Base-by-base conservation (phyloP, 30 jellyfish, hydroid and myxozoan genomes). In the Catostylus mosaicus region DNA sequence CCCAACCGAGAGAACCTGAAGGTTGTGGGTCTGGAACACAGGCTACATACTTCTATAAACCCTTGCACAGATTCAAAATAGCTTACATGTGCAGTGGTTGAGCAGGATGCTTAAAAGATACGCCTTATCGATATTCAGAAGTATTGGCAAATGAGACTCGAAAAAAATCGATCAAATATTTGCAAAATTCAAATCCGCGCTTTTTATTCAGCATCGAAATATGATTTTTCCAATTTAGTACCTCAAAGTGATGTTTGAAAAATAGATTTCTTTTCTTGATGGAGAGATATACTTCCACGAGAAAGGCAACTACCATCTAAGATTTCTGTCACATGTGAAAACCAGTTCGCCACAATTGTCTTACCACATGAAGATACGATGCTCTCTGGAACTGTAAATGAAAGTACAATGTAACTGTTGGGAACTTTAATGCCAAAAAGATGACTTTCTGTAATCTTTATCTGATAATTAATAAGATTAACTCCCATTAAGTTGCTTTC, bases 311-410 rank as follows among this genome's bases (percentile, higher is more conserved):
- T 40, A 40, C 54, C 7, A 40, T 16, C 20, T 48, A 48, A 3
- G 24, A 6, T 48, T 16, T 37, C 38, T 1, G 8, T 59, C 37
- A 59, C 19, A 37, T 37, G 20, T 1, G 71, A 59, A 27, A 1
- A 59, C 71, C 71, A 59, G 2, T 59, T 22, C 38, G 26, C 20
- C 1, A 59, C 71, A 59, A 59, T 3, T 1, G 4, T 18, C 38
- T 59, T 20, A 26, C 71, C 71, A 23, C 19, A 23, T 23, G 26
- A 23, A n/a, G 71, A 10, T 27, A 59, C 23, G 24, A 65, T 26
- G 20, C 59, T 4, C 36, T 74, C 74, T 74, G 85, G 85, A 12
- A 51, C 75, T 16, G 85, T 48, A 19, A 74, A 74, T 11, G 85
- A 74, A 18, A 59, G 62, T 20, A 51, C 32, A 14, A 29, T 48